Evolutionary conservation across 1,140 invertebrate genomes (phyloP), one percentile per base, ranked within the genome.

Genomic region (Phymorhynchus buccinoides): DNA sequence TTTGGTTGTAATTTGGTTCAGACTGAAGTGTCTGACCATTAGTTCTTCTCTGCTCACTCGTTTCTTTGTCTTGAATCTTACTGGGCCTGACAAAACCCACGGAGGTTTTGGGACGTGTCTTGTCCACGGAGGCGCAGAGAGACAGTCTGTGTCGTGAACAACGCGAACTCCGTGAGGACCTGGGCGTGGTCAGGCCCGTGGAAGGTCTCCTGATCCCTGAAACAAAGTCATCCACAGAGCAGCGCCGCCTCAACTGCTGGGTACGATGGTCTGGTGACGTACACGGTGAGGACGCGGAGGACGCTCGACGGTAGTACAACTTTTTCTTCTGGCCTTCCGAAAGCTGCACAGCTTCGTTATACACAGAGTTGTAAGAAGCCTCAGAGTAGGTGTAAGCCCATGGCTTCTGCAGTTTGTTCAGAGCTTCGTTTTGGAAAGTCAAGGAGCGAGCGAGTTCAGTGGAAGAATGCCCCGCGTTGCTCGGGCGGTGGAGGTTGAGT

Each of bases 301-400:
- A 41, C 18, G 41, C 62, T 18, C 66, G 39, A 7, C 81, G 81
- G 6, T 71, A 44, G 30, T 41, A 44, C 18, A 83, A 27, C 7
- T 37, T n/a, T n/a, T 66, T 71, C 37, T 66, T 62, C 35, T 83
- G 81, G 3, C 81, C 66, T 9, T 41, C 30, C 16, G 62, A 32
- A 6, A 42, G 22, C 32, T 82, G 80, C 32, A 35, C 66, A 1
- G 81, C 56, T 12, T 83, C 81, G 62, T 68, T 71, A 41, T 83
- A 83, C 18, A 73, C 66, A 32, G 39, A 68, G n/a, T 83, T 83
- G 41, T 83, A 44, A 3, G 81, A 83, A 27, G 56, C 32, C 35
- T 1, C 37, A 6, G 81, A 41, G n/a, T 71, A 83, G 12, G 81
- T 32, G 81, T 83, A 83, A 22, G 81, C 81, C 81, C 81, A 83